A percentile compares a stretch with the other conserved stretches of the same genome.
Evolutionary conservation across 2,113 vertebrate genomes (phyloP).

Genomic region (Condylura cristata): DNA sequence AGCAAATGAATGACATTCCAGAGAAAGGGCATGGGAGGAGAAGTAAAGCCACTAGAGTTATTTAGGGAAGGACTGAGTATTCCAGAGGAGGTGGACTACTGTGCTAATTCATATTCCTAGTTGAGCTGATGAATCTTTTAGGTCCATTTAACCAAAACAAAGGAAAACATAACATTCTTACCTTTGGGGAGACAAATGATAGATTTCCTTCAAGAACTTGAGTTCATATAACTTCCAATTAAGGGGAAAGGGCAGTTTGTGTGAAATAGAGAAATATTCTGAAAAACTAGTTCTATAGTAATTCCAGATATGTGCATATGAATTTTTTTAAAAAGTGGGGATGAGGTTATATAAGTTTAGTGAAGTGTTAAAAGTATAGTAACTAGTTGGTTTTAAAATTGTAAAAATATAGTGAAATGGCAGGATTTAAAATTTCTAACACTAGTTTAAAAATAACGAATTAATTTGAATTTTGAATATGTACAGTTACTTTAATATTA

Average conservation of each 20-base stretch:
- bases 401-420: background rate
- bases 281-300: background rate
- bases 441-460: constrained; percentile 29
- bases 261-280: background rate
- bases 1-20: background rate
- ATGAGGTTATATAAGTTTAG: background rate
- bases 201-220: background rate
- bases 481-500: constrained; percentile 12
- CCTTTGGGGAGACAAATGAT: background rate
- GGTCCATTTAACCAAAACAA: background rate
- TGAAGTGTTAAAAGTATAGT: background rate
- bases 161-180: background rate
- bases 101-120: background rate
- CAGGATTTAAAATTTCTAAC: constrained; percentile 21
- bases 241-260: background rate
- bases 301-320: background rate
- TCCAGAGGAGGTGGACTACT: background rate
- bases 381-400: background rate
- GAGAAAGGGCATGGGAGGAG: background rate
- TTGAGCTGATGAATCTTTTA: background rate
- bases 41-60: background rate
- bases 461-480: constrained; percentile 51
- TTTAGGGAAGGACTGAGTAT: background rate
- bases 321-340: background rate
- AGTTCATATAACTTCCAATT: background rate